These are phyloP conservation scores for Carduelis carduelis DNA, from an alignment of 2,797 vertebrate genomes.

Conservation along the genomic window DNA sequence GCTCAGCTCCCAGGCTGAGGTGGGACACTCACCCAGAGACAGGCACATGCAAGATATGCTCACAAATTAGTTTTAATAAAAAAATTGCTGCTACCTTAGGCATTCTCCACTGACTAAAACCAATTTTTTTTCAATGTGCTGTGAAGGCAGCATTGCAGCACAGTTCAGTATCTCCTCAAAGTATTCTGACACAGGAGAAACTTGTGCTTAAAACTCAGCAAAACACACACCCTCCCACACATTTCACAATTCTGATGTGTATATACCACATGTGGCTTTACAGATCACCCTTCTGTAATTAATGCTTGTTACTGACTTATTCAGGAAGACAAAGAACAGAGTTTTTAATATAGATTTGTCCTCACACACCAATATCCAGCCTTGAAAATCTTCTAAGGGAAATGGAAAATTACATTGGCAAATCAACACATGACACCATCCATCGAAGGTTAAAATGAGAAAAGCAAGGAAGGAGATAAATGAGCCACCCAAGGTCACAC, in stretches of 20 bases:
- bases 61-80: neutral
- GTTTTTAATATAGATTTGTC: neutral
- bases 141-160: neutral
- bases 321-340: neutral
- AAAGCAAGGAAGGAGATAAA: conserved; percentile 23
- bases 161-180: neutral
- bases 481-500: neutral
- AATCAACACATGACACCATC: neutral
- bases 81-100: neutral
- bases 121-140: neutral
- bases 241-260: neutral
- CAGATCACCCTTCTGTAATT: neutral
- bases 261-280: neutral
- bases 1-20: neutral
- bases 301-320: neutral
- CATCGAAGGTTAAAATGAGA: neutral
- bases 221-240: neutral
- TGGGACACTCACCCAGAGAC: neutral
- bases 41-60: neutral
- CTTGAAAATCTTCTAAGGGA: neutral
- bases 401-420: neutral
- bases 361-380: neutral
- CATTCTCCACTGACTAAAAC: neutral
- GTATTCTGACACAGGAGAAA: neutral
- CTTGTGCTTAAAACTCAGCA: neutral